These are phyloP conservation scores for Pseudeuparius sepicola DNA, from an alignment of 2,888 invertebrate genomes.

Conservation along the genomic window DNA sequence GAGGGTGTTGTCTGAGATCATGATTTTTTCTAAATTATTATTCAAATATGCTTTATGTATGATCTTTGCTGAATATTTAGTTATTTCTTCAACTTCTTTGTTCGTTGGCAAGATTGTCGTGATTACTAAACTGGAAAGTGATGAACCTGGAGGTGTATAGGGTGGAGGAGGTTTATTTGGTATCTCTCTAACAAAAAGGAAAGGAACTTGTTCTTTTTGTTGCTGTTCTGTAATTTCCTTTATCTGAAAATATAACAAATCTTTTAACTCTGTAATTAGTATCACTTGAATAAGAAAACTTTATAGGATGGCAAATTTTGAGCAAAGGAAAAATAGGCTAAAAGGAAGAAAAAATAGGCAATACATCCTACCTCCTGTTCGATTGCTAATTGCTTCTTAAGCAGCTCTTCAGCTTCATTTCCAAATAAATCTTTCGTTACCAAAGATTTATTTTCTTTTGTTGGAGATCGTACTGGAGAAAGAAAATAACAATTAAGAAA, in stretches of 20 bases:
- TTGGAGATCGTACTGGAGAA: too few species aligned
- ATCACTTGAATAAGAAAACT: too few species aligned
- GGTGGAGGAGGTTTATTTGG: constrained; percentile 70
- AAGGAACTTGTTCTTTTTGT: constrained; percentile 44
- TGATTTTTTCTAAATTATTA: constrained; percentile 30
- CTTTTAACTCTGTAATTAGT: too few species aligned
- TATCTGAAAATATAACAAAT: constrained; percentile 37
- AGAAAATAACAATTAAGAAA: constrained; percentile 6
- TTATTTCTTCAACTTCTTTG: constrained; percentile 41
- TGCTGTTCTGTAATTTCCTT: constrained; percentile 45
- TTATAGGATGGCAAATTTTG: too few species aligned
- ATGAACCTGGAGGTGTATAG: constrained; percentile 51
- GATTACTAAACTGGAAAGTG: constrained; percentile 26
- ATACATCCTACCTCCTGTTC: constrained; percentile 54
- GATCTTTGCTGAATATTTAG: constrained; percentile 39
- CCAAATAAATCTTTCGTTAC: constrained; percentile 31
- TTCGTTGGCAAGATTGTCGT: constrained; percentile 39
- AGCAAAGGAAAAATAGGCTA: too few species aligned
- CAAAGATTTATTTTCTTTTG: constrained; percentile 28
- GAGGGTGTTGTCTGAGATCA: constrained; percentile 32
- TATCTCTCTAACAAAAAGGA: constrained; percentile 52
- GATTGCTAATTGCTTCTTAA: constrained; percentile 51
- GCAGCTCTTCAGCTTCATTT: constrained; percentile 50
- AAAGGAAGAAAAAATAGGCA: too few species aligned
- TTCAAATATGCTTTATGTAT: constrained; percentile 39